A percentile compares a stretch with the other conserved stretches of the same genome.
phyloP scores from a whole-genome alignment of 2,797 vertebrate species.

The Kryptopterus vitreolus region DNA sequence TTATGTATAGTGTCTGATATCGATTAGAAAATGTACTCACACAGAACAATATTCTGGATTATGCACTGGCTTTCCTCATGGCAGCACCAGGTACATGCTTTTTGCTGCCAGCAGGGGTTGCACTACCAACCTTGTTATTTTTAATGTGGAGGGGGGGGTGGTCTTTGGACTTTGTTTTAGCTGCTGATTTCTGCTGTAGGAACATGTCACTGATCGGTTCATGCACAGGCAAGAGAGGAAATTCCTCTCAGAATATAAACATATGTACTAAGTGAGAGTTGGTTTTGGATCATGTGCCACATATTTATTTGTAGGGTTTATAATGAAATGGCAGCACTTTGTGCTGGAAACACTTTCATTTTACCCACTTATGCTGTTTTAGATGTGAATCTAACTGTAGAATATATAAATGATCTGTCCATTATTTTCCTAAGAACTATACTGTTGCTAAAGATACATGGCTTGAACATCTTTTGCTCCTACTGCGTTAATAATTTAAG shows the following conservation, averaged over 20 bases:
- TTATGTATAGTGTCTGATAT: constrained; percentile 15
- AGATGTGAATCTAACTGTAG: not conserved
- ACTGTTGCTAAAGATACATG: not conserved
- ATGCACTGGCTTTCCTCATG: constrained; percentile 7
- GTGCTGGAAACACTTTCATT: not conserved
- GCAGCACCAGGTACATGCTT: not conserved
- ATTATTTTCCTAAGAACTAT: not conserved
- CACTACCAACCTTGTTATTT: constrained; percentile 25
- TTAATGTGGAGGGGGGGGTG: not conserved
- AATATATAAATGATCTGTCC: not conserved
- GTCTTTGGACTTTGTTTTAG: constrained; percentile 20
- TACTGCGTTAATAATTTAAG: not conserved
- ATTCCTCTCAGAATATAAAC: not conserved
- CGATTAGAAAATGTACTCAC: constrained; percentile 15
- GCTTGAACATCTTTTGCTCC: not conserved
- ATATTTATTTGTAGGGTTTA: not conserved
- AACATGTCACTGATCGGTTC: not conserved
- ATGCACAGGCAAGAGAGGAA: not conserved
- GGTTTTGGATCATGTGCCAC: not conserved
- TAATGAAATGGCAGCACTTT: not conserved
- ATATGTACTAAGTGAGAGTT: not conserved
- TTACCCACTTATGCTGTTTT: constrained; percentile 2
- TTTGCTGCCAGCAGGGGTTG: constrained; percentile 36
- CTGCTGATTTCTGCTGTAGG: constrained; percentile 29
- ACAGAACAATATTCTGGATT: constrained; percentile 10